Base-by-base conservation (phyloP, 2,888 invertebrate genomes). In the Melangyna quadrimaculata region DNA sequence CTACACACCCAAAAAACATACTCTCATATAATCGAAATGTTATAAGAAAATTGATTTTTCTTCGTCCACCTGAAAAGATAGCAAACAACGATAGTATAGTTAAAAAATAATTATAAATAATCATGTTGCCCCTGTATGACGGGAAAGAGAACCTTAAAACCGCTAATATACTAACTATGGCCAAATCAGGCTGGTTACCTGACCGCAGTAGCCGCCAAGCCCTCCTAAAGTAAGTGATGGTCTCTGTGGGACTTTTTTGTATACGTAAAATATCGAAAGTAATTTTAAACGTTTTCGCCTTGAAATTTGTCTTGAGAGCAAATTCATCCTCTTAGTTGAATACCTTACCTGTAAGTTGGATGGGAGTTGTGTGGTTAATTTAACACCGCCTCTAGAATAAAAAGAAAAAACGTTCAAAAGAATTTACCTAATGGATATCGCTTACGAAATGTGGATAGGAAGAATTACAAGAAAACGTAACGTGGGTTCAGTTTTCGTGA, bases 11-110 rank as follows among this genome's bases (percentile, higher is more conserved):
- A n/a, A n/a, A n/a, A n/a, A n/a, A 17, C 19, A 43, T 43, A 59
- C 2, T 19, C 2, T 17, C 17, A n/a, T 12, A 2, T 17, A 61
- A 72, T 29, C 69, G 73, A 82, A 72, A 67, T 73, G 69, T 73
- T 73, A 69, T 69, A 78, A 73, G 82, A 63, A 82, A 82, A 82
- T 78, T 78, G 82, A 78, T 82, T 78, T 78, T 78, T 48, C 24
- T 45, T 65, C 65, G 14, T 67, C 63, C 53, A 82, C 82, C 82
- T 82, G 73, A 45, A 81, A 53, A 63, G 72, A 73, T 73, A 69
- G 45, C 48, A 69, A 55, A 69, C 53, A 45, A 43, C 32, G 48
- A 82, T 71, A 71, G 69, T 69, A n/a, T n/a, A 73, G 24, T 40
- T n/a, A 55, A 55, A 74, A 74, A 70, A 67, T 72, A 72, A 81